Evolutionary conservation across 2,797 vertebrate genomes (phyloP), one percentile per base, ranked within the genome.

Genomic region (Podarcis siculus): DNA sequence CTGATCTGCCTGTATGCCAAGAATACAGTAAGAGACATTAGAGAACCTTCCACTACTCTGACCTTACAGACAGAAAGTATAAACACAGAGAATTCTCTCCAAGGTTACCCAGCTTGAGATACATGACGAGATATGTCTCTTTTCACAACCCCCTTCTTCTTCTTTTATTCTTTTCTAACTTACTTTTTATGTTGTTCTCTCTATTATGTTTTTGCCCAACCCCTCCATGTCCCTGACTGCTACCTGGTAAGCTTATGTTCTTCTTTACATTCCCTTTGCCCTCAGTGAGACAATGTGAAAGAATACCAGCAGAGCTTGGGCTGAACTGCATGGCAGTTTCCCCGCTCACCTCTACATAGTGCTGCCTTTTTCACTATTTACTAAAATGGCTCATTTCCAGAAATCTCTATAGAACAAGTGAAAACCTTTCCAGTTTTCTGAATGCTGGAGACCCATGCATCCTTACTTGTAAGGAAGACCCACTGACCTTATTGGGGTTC

Each of bases 371-470:
- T 10, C 8, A 23, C 35, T 12, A 10, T 23, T 32, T 39, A 72
- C 67, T 61, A 87, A 6, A 76, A 92, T 80, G 87, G 71, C 87
- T 91, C 89, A 67, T 94, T 95, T 91, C 92, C 79, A 75, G 58
- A 64, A n/a, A 32, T 61, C 90, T 94, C 88, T 91, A 92, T 71
- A 85, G 78, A 91, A 23, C 85, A 93, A 15, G 27, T 91, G 75
- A 95, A 5, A 91, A 87, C 86, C 81, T 73, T 90, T 89, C 83
- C 64, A 88, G 76, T 80, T 86, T 83, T 39, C 25, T 42, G 25
- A 42, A 25, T 30, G 27, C 15, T 67, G 5, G 1, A 67, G 6
- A 30, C 27, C 5, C 13, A 42, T 82, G 25, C 3, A 67, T 42
- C 66, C 27, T 82, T 82, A 42, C 15, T 42, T 21, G 6, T 49